Conservation (phyloP, 2,113 vertebrate genomes). For the Perca flavescens region DNA sequence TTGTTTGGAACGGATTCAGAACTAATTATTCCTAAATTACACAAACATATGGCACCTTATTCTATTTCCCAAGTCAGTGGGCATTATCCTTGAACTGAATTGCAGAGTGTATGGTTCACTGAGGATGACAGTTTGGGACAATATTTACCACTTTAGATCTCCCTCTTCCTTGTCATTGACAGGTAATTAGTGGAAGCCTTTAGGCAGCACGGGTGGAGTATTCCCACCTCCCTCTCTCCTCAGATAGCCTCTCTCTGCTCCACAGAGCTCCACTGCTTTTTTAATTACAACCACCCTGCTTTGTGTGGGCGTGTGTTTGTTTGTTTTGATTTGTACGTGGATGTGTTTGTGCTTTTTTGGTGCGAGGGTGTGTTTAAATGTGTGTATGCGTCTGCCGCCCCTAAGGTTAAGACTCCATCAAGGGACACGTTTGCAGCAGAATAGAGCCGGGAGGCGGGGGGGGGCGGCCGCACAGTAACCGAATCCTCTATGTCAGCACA, state of each 20-base stretch:
- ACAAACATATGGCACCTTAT: slow-evolving; percentile 65
- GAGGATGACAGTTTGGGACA: slow-evolving; percentile 63
- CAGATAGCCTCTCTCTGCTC: slow-evolving; percentile 51
- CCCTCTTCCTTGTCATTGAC: slow-evolving; percentile 61
- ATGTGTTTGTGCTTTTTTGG: slow-evolving; percentile 24
- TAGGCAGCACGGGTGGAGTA: slow-evolving; percentile 52
- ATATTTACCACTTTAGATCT: slow-evolving; percentile 70
- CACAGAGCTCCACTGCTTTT: slow-evolving; percentile 49
- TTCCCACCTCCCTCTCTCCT: slow-evolving; percentile 50
- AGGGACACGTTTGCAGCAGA: slow-evolving; percentile 51
- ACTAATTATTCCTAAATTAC: slow-evolving; percentile 65
- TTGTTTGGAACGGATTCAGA: slow-evolving; percentile 48
- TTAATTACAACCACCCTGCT: slow-evolving; percentile 56
- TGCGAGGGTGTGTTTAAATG: slow-evolving; percentile 12
- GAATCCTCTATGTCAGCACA: slow-evolving; percentile 34
- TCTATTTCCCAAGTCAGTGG: slow-evolving; percentile 56
- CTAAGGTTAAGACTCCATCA: slow-evolving; percentile 52
- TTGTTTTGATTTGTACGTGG: background rate
- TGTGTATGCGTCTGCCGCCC: slow-evolving; percentile 17
- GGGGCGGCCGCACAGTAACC: slow-evolving; percentile 36
- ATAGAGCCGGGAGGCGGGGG: slow-evolving; percentile 20
- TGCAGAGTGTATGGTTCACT: slow-evolving; percentile 52
- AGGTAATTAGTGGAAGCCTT: slow-evolving; percentile 75
- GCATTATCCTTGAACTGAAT: slow-evolving; percentile 63
- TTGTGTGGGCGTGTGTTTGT: slow-evolving; percentile 40